A percentile compares a stretch with the other conserved stretches of the same genome.
These are phyloP conservation scores for Sebastes melanostomus DNA, from an alignment of 2,797 vertebrate species.

Conservation along the genomic window DNA sequence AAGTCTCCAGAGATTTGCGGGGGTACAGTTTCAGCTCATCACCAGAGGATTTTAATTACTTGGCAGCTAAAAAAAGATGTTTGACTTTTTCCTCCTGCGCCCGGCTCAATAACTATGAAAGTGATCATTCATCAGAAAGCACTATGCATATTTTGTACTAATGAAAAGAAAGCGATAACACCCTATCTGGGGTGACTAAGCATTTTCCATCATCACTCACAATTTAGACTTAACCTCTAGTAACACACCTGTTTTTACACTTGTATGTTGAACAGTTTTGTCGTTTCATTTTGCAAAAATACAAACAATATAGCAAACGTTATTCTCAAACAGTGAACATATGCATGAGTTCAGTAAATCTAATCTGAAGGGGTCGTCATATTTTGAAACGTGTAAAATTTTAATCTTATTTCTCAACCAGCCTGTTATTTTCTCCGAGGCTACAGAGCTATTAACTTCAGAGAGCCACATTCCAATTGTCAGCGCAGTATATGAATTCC, in stretches of 20 bases:
- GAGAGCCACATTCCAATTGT: conserved; percentile 49
- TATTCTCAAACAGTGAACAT: conserved; percentile 12
- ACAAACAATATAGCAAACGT: not conserved
- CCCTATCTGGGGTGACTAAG: conserved; percentile 7
- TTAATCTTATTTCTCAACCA: conserved; percentile 47
- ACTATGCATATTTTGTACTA: conserved; percentile 2
- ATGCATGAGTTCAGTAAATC: conserved; percentile 32
- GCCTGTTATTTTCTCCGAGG: conserved; percentile 53
- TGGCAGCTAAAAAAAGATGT: conserved; percentile 9
- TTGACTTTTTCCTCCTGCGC: conserved; percentile 20
- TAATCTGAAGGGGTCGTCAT: conserved; percentile 43
- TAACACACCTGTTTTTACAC: not conserved
- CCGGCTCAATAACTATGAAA: conserved; percentile 45
- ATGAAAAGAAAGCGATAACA: not conserved
- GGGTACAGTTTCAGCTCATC: conserved; percentile 34
- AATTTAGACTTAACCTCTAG: not conserved
- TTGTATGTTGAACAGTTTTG: not conserved
- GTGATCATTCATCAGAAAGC: conserved; percentile 52
- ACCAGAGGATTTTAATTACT: conserved; percentile 47
- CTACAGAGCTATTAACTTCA: conserved; percentile 55
- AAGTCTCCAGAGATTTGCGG: conserved; percentile 50
- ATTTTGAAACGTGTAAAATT: conserved; percentile 29
- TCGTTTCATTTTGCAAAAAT: not conserved
- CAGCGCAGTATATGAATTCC: conserved; percentile 47
- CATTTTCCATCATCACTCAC: conserved; percentile 2